phyloP scores from a whole-genome alignment of 2,797 vertebrate species.

The Myoxocephalus aenaeus region DNA sequence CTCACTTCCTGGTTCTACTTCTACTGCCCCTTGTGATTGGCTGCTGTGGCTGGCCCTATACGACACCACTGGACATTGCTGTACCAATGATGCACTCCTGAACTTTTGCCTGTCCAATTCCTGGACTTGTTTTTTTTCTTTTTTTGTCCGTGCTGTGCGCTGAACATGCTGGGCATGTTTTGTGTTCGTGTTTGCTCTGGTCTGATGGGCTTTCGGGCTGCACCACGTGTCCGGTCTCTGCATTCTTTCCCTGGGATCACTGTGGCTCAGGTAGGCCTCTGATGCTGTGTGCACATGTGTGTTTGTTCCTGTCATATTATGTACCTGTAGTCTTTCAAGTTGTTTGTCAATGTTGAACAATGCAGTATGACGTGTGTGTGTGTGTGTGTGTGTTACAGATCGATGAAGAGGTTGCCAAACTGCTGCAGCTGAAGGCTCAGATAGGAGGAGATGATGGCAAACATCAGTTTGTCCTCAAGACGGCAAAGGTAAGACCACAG shows the following conservation, averaged over 20 bases:
- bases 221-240: conserved; percentile 43
- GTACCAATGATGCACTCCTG: conserved; percentile 43
- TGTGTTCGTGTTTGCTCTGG: conserved; percentile 65
- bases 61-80: conserved; percentile 37
- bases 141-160: conserved; percentile 27
- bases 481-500: conserved; percentile 89
- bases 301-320: neutral
- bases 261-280: conserved; percentile 79
- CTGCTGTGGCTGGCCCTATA: conserved; percentile 15
- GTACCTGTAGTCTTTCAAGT: neutral
- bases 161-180: conserved; percentile 70
- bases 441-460: conserved; percentile 92
- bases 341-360: neutral
- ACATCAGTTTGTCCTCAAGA: conserved; percentile 96
- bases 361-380: neutral
- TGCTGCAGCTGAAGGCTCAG: conserved; percentile 91
- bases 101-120: conserved; percentile 21
- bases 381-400: conserved; percentile 83
- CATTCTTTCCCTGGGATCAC: conserved; percentile 73
- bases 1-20: conserved; percentile 8
- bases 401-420: conserved; percentile 91
- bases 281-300: neutral
- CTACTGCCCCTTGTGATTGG: conserved; percentile 22
- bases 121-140: conserved; percentile 15
- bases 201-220: conserved; percentile 55